These are phyloP conservation scores for Emydoidea blandingii DNA, from an alignment of 2,797 vertebrate genomes.

Conservation along the genomic window DNA sequence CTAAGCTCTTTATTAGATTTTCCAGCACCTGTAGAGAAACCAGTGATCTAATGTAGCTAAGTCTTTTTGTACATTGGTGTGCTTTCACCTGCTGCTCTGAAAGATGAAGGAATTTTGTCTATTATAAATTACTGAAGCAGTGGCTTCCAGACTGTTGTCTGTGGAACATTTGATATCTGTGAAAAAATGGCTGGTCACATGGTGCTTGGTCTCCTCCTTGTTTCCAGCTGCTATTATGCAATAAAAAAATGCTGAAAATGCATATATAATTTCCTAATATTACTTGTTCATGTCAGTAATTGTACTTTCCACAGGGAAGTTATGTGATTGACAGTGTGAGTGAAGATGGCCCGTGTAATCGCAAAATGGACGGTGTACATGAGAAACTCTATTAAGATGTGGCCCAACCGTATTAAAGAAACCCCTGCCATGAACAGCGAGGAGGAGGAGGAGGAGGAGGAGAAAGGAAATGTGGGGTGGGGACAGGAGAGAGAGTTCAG, in stretches of 20 bases:
- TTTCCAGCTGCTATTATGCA: not conserved
- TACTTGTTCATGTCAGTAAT: not conserved
- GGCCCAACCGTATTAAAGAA: not conserved
- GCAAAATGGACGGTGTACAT: not conserved
- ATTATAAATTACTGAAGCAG: not conserved
- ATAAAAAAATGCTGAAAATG: not conserved
- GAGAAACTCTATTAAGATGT: not conserved
- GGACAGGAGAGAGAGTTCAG: not conserved
- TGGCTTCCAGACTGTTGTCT: not conserved
- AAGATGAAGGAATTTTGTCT: not conserved
- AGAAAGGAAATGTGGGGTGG: not conserved
- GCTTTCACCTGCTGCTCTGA: not conserved
- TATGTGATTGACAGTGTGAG: not conserved
- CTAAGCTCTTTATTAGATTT: not conserved
- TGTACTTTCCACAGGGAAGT: not conserved
- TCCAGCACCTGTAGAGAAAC: not conserved
- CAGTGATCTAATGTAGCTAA: not conserved
- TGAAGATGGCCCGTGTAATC: not conserved
- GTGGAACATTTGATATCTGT: not conserved
- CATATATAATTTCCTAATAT: not conserved
- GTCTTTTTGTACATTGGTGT: not conserved
- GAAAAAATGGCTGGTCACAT: not conserved
- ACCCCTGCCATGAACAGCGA: not conserved
- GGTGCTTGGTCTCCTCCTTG: not conserved
- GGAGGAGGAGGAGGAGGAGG: not conserved